Percentiles rank a stretch among this genome's conserved stretches.
Evolutionary conservation across 2,797 vertebrate genomes (phyloP).

Genomic region (Ceryle rudis): DNA sequence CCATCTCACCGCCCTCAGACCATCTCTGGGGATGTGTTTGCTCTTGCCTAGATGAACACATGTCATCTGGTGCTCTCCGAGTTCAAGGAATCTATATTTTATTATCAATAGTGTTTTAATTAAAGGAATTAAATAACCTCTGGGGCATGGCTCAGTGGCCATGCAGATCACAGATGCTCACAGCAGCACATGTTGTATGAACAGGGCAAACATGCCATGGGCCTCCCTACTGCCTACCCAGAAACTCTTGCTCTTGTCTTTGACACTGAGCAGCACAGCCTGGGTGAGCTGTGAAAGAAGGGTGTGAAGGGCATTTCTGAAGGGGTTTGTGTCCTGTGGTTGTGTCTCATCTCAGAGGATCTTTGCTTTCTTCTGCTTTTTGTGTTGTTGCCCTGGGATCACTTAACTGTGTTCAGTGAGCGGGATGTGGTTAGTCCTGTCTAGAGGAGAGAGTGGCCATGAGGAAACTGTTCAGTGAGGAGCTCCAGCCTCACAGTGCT

Average conservation of each 20-base stretch:
- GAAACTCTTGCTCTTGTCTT: neutral
- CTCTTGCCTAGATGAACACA: neutral
- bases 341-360: neutral
- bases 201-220: neutral
- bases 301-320: neutral
- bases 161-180: neutral
- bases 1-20: no score
- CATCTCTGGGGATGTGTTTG: neutral
- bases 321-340: neutral
- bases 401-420: neutral
- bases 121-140: neutral
- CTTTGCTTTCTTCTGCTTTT: neutral
- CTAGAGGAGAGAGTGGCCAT: neutral
- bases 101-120: neutral
- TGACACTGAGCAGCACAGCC: neutral
- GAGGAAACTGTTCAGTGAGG: neutral
- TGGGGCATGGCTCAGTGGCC: neutral
- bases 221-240: neutral
- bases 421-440: neutral
- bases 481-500: neutral
- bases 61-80: neutral
- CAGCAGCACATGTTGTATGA: neutral
- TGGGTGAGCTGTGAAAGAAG: neutral
- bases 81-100: neutral
- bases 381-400: neutral